phyloP scores from a whole-genome alignment of 35 echinoderm and acorn worm genomes.

The Ptychodera flava region DNA sequence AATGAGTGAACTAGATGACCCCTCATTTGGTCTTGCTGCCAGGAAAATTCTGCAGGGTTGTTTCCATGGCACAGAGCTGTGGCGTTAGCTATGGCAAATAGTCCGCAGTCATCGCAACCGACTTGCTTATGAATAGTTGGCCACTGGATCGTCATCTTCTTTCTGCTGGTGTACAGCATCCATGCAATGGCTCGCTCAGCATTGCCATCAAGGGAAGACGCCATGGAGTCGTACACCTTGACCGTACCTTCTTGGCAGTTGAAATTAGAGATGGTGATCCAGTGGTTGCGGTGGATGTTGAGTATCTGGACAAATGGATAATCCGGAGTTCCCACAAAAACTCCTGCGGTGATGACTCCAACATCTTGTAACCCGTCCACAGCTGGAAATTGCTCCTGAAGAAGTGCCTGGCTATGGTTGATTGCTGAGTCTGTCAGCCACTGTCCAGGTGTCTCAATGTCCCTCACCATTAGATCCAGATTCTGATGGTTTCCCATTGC shows the following conservation, averaged over 20 bases:
- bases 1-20: too few species aligned
- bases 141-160: neutral
- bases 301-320: neutral
- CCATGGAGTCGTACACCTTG: neutral
- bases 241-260: neutral
- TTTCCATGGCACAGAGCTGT: constrained; percentile 12
- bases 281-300: neutral
- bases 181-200: neutral
- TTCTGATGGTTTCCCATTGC: too few species aligned
- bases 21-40: neutral
- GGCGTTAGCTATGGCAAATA: constrained; percentile 28
- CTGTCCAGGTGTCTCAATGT: too few species aligned
- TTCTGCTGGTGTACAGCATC: neutral
- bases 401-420: neutral
- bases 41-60: neutral
- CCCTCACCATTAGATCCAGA: too few species aligned
- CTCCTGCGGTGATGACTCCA: neutral
- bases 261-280: neutral
- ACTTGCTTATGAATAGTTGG: constrained; percentile 4
- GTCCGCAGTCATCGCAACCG: constrained; percentile 15
- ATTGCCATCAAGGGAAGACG: neutral
- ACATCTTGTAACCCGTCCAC: neutral
- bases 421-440: neutral
- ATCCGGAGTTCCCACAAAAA: neutral
- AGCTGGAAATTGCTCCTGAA: neutral